Conservation (phyloP, 1,140 invertebrate species). For the Lepidurus couesii region DNA sequence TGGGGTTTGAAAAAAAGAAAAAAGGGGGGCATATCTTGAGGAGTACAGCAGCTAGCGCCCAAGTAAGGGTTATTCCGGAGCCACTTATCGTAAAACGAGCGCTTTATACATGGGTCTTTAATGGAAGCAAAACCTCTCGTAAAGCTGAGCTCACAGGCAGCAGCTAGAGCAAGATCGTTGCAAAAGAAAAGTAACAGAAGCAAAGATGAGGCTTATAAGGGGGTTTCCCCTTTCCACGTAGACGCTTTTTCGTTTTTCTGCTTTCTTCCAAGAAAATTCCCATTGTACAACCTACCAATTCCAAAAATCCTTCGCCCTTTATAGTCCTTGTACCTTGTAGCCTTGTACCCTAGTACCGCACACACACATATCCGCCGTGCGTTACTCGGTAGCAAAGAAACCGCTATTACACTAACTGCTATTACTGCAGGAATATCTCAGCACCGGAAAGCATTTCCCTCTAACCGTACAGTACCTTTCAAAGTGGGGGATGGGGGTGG, state of each 20-base stretch:
- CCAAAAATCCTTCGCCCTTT: no score
- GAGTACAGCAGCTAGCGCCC: background rate
- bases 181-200: background rate
- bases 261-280: background rate
- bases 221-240: background rate
- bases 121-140: constrained; percentile 19
- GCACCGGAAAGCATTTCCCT: no score
- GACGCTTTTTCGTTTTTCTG: background rate
- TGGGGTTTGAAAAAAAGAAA: background rate
- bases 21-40: background rate
- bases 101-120: constrained; percentile 15
- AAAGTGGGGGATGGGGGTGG: no score
- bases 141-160: background rate
- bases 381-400: no score
- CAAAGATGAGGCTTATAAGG: background rate
- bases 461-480: no score
- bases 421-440: no score
- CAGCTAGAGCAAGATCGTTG: background rate
- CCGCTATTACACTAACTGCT: no score
- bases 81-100: constrained; percentile 18
- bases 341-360: no score
- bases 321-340: no score
- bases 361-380: no score
- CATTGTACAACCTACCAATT: background rate
- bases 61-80: background rate